These are phyloP conservation scores for Polypterus senegalus DNA, from an alignment of 2,113 vertebrate genomes.

Conservation along the genomic window DNA sequence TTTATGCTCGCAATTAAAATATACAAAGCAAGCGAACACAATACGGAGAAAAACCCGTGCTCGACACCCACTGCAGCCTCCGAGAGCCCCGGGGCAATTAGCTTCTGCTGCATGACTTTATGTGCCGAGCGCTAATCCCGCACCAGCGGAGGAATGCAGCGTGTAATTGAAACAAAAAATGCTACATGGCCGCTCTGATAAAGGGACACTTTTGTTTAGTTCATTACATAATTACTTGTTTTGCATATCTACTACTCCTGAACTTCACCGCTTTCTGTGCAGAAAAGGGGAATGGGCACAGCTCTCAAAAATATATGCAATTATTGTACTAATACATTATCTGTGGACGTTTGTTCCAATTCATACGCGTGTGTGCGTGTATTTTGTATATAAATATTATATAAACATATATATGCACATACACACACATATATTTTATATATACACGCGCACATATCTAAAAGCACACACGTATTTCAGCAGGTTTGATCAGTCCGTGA, in stretches of 20 bases:
- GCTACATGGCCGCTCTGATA: slow-evolving; percentile 10
- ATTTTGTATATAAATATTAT: too few relatives aligned
- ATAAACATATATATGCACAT: too few relatives aligned
- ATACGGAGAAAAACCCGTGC: not conserved
- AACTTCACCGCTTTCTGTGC: not conserved
- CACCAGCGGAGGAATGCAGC: slow-evolving; percentile 28
- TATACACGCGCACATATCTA: too few relatives aligned
- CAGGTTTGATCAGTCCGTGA: too few relatives aligned
- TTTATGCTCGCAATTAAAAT: slow-evolving; percentile 8
- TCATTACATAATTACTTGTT: slow-evolving; percentile 12
- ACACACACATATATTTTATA: too few relatives aligned
- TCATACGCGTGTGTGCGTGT: too few relatives aligned
- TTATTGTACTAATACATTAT: too few relatives aligned
- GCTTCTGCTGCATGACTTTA: slow-evolving; percentile 25
- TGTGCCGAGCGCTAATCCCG: slow-evolving; percentile 10
- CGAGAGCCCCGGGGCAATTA: slow-evolving; percentile 29
- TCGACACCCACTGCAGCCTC: slow-evolving; percentile 21
- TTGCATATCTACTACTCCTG: slow-evolving; percentile 2
- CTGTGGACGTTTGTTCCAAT: too few relatives aligned
- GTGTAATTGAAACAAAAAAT: slow-evolving; percentile 29
- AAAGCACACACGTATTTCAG: too few relatives aligned
- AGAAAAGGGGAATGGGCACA: too few relatives aligned
- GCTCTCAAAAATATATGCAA: too few relatives aligned
- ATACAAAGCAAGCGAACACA: slow-evolving; percentile 10
- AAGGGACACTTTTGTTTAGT: slow-evolving; percentile 7